Evolutionary conservation across 2,888 invertebrate species (phyloP).

Genomic region (Heliconius cydno): DNA sequence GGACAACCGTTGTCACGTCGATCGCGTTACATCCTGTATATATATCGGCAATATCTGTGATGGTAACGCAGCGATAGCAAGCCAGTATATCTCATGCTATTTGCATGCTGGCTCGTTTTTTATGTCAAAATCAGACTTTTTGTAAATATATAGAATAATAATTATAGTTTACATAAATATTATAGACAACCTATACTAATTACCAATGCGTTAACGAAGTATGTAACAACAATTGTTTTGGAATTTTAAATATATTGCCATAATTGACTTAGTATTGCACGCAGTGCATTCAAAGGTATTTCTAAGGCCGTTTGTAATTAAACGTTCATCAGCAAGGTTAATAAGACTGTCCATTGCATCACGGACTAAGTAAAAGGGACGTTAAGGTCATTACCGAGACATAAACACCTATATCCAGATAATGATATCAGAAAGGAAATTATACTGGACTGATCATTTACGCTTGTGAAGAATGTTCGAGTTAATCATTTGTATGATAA

Average conservation of each 20-base stretch:
- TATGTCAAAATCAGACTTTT: no score
- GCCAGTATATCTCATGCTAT: no score
- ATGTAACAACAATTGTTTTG: neutral
- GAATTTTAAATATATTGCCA: conserved; percentile 14
- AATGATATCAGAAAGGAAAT: conserved; percentile 34
- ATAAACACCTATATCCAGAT: conserved; percentile 32
- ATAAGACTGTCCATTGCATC: conserved; percentile 37
- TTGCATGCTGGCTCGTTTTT: no score
- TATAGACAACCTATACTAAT: no score
- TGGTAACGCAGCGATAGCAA: no score
- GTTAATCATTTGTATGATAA: conserved; percentile 22
- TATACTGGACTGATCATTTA: conserved; percentile 32
- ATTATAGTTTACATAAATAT: no score
- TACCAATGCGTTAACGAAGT: no score
- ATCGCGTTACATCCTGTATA: no score
- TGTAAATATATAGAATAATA: no score
- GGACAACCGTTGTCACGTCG: no score
- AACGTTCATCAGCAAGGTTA: conserved; percentile 40
- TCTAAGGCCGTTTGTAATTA: conserved; percentile 43
- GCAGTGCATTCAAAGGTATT: conserved; percentile 34
- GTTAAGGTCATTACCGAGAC: conserved; percentile 39
- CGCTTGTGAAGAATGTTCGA: conserved; percentile 31
- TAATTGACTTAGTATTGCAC: conserved; percentile 6
- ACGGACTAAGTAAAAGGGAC: conserved; percentile 40
- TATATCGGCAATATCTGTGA: no score